Base-by-base conservation (phyloP, 2,888 invertebrate species). In the Synanthedon formicaeformis region DNA sequence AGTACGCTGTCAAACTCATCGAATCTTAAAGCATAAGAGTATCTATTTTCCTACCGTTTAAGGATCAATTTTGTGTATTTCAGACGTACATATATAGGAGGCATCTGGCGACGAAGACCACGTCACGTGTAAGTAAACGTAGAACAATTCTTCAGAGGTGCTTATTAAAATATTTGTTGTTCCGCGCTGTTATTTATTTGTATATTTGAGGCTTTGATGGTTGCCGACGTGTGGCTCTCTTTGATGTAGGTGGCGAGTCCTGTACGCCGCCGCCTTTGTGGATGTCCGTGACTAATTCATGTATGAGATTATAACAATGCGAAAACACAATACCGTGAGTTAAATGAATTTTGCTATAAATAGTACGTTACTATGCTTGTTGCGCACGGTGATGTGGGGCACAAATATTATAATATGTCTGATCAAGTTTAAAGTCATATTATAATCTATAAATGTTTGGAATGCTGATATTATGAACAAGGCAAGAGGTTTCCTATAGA, bases 111-210 rank as follows among this genome's bases (percentile, higher is more conserved):
- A 61, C 66, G 65, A n/a, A 12, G 14, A 52, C 55, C 56, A 75
- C 73, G 81, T 78, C 80, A 78, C 75, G 72, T 73, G 71, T 80
- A 78, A 77, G 71, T 71, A 72, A 76, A 73, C 75, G 77, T 78
- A 75, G 73, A 78, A 79, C 78, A 80, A 81, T 83, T 80, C 82
- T 78, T 76, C 77, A 69, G 79, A 78, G 76, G 73, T 81, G 83
- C 79, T 85, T 86, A 86, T 84, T 86, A 86, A 85, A 86, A 86
- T 87, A 86, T 87, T 87, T 86, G 87, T 85, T 84, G 84, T 86
- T 82, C 78, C 69, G 75, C 71, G 68, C 73, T 34, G 34, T 83
- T 84, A 85, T 86, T 86, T 85, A 85, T 86, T 85, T 84, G 85
- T 85, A 81, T 78, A 79, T 70, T 69, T 68, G 70, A 70, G 69